Conservation (phyloP, 64 coral and sea anemone genomes). For the Stichodactyla helianthus region DNA sequence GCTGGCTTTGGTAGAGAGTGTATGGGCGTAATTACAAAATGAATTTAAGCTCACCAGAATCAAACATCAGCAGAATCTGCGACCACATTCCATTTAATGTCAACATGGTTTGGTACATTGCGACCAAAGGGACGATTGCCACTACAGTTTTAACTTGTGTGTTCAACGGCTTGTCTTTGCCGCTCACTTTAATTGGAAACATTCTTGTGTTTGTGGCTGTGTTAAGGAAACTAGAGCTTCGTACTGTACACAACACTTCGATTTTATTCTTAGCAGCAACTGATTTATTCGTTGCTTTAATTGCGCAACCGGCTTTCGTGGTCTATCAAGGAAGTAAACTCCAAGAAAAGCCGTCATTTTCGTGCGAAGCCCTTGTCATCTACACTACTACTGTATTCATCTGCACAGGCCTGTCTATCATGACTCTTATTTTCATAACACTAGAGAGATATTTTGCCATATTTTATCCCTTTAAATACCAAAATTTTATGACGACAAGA, state of each 20-base stretch:
- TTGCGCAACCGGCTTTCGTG: slow-evolving; percentile 49
- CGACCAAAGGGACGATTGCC: slow-evolving; percentile 1
- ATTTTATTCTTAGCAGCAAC: slow-evolving; percentile 62
- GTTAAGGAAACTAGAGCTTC: slow-evolving; percentile 65
- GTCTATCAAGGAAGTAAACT: slow-evolving; percentile 60
- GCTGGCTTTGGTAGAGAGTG: neutral
- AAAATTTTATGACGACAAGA: slow-evolving; percentile 23
- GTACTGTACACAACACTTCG: slow-evolving; percentile 61
- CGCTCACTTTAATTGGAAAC: slow-evolving; percentile 46
- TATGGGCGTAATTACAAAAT: neutral
- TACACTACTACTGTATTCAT: slow-evolving; percentile 57
- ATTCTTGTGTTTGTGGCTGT: slow-evolving; percentile 67
- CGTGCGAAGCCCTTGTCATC: slow-evolving; percentile 38
- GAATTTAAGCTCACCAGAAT: neutral
- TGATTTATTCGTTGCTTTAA: slow-evolving; percentile 42
- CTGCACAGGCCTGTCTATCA: slow-evolving; percentile 55
- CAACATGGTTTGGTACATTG: slow-evolving; percentile 45
- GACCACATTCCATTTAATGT: slow-evolving; percentile 35
- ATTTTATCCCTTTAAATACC: slow-evolving; percentile 72
- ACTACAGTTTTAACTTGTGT: slow-evolving; percentile 61
- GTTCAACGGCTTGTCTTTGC: slow-evolving; percentile 57
- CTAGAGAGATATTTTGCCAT: slow-evolving; percentile 73
- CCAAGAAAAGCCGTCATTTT: slow-evolving; percentile 28
- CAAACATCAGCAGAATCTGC: slow-evolving; percentile 10
- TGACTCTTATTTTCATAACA: slow-evolving; percentile 64